These are phyloP conservation scores for Stramonita haemastoma DNA, from an alignment of 2,888 invertebrate species.

Conservation along the genomic window DNA sequence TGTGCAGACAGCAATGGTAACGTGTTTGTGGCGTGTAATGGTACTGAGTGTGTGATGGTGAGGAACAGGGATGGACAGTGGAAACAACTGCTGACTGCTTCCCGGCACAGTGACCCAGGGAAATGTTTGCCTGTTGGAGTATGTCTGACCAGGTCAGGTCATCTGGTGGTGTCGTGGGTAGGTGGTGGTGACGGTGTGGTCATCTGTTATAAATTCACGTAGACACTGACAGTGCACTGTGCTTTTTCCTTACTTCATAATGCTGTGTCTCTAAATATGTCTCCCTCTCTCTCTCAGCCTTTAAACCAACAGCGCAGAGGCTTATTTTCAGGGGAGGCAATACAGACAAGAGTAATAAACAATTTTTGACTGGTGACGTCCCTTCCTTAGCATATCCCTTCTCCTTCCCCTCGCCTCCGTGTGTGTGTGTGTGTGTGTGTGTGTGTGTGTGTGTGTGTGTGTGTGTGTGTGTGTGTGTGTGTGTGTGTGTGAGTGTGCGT, in stretches of 20 bases:
- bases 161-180: neutral
- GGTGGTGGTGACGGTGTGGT: neutral
- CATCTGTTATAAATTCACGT: neutral
- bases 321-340: no score
- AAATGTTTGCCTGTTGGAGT: neutral
- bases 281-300: no score
- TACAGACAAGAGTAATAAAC: no score
- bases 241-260: neutral
- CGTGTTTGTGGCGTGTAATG: neutral
- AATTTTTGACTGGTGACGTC: no score
- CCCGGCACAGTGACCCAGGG: neutral
- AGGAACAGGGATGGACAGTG: neutral
- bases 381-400: no score
- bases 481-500: no score
- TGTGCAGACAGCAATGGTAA: neutral
- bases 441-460: no score
- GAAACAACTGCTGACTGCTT: slow-evolving; percentile 5
- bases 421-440: neutral
- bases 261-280: no score
- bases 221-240: neutral
- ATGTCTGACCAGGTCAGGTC: slow-evolving; percentile 14
- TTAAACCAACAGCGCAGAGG: no score
- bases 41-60: neutral
- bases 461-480: no score
- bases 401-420: neutral